Evolutionary conservation across 2,888 invertebrate genomes (phyloP), one percentile per base, ranked within the genome.

Genomic region (Leucophenga maculata): DNA sequence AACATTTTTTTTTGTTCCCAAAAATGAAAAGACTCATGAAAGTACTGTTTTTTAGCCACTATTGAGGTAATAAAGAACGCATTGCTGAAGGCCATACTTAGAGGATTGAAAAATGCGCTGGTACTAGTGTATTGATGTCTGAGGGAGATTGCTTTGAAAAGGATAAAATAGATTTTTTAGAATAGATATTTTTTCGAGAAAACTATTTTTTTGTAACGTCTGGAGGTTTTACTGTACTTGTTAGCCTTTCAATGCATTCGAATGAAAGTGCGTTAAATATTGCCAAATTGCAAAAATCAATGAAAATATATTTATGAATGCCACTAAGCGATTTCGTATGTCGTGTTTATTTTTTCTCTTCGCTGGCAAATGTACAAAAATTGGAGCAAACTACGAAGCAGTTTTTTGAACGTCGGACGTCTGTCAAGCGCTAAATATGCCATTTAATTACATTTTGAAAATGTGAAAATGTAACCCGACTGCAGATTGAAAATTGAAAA

Each of bases 241-340:
- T 16, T n/a, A 26, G 1, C 6, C 32, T 31, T 31, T 14, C 31
- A 31, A 14, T 18, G 13, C 57, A 22, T 14, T 55, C 16, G 55
- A 74, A 74, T 55, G 74, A 75, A 82, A 80, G 77, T 80, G 84
- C 84, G 76, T 79, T 69, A 65, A 74, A 69, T 78, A 74, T 54
- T 57, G 16, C 39, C 9, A 55, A 65, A 16, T 31, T 6, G 75
- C 74, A 76, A 74, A 39, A 39, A 39, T 39, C n/a, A 60, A 72
- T 65, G 67, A 80, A 74, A 79, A 54, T n/a, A 54, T 20, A 20
- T 82, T 81, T 79, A 81, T 81, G 79, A 72, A 71, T 74, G 73
- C 72, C 59, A 62, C 67, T 67, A 77, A 72, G 73, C 72, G 73
- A 26, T 68, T 73, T 69, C 60, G 68, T 44, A 31, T 57, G 71